Conservation (phyloP, 2,113 vertebrate species). For the Bolborhynchus lineola region DNA sequence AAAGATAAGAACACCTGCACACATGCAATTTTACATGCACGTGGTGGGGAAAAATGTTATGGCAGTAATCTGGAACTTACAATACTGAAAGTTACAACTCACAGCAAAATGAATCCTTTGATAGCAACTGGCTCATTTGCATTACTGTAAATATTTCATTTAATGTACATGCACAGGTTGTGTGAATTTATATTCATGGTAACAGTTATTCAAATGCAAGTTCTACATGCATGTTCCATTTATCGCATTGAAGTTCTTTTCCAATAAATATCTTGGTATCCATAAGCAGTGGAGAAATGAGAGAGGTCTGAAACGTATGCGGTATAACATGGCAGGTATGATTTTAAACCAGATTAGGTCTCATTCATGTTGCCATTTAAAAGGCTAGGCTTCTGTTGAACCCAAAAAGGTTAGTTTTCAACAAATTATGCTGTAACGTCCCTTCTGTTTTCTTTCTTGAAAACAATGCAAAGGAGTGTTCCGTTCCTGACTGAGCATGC, state of each 20-base stretch:
- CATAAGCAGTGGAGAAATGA: background rate
- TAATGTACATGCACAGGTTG: background rate
- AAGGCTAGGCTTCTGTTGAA: background rate
- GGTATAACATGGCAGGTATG: background rate
- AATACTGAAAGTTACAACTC: background rate
- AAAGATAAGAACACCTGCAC: background rate
- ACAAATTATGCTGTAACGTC: background rate
- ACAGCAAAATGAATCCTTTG: background rate
- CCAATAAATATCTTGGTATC: background rate
- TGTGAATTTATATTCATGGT: background rate
- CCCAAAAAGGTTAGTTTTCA: background rate
- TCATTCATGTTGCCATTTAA: background rate
- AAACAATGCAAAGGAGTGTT: background rate
- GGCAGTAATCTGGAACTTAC: background rate
- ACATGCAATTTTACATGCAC: rapidly evolving
- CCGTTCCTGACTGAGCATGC: background rate
- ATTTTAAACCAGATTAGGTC: background rate
- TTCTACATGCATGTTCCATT: background rate
- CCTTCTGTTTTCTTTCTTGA: background rate
- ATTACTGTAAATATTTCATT: background rate
- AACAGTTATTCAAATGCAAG: background rate
- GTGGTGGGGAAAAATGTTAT: background rate
- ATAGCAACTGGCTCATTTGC: background rate
- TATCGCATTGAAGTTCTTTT: background rate
- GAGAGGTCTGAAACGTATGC: background rate